phyloP scores from a whole-genome alignment of 1,140 invertebrate genomes.

The Bacillus rossius region DNA sequence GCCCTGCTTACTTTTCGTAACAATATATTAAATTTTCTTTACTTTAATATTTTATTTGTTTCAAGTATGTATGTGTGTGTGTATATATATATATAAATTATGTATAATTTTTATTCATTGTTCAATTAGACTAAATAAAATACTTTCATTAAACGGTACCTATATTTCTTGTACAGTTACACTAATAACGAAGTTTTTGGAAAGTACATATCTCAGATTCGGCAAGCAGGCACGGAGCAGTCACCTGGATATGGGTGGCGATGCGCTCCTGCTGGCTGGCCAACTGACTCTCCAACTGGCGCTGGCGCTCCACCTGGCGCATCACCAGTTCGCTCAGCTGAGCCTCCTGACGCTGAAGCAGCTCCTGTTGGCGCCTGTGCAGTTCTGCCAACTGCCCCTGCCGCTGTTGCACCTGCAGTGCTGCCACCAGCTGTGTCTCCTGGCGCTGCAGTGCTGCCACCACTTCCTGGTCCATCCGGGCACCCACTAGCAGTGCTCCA shows the following conservation, averaged over 20 bases:
- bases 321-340: slow-evolving; percentile 3
- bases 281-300: slow-evolving; percentile 3
- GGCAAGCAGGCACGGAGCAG: too few relatives aligned
- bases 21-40: too few relatives aligned
- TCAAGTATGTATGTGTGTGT: too few relatives aligned
- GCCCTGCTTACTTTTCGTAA: too few relatives aligned
- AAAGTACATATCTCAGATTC: too few relatives aligned
- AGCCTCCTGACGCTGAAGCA: slow-evolving; percentile 3
- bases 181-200: too few relatives aligned
- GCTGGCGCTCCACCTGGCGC: slow-evolving; percentile 1
- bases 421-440: slow-evolving; percentile 8
- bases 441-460: slow-evolving; percentile 1
- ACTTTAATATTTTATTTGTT: too few relatives aligned
- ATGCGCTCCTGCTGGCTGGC: slow-evolving; percentile 5
- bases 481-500: neutral
- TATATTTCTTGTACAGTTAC: too few relatives aligned
- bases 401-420: slow-evolving; percentile 5
- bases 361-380: slow-evolving; percentile 1
- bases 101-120: too few relatives aligned
- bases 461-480: slow-evolving; percentile 3
- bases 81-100: too few relatives aligned
- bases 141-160: too few relatives aligned
- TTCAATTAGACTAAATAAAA: too few relatives aligned
- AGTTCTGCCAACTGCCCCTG: slow-evolving; percentile 1
- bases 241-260: neutral